A percentile compares a stretch with the other conserved stretches of the same genome.
These are phyloP conservation scores for Belgica antarctica DNA, from an alignment of 2,888 invertebrate genomes.

Conservation along the genomic window DNA sequence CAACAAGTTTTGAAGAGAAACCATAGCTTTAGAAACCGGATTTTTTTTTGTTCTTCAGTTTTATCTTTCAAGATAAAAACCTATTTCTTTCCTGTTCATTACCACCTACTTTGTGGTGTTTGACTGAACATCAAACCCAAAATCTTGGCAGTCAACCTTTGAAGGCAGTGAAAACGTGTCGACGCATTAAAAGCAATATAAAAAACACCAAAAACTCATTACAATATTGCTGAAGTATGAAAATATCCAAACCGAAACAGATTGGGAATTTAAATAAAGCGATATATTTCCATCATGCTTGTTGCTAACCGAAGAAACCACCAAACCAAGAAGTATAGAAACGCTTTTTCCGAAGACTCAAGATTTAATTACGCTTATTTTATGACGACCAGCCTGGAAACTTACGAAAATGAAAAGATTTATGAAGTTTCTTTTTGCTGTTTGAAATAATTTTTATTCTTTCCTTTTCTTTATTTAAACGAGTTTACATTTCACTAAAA, in stretches of 20 bases:
- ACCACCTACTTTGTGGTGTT: no score
- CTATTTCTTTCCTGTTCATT: no score
- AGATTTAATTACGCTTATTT: slow-evolving; percentile 25
- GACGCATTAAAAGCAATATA: no score
- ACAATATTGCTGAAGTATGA: slow-evolving; percentile 35
- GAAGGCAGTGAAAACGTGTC: no score
- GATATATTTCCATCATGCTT: slow-evolving; percentile 11
- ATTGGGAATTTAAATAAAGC: slow-evolving; percentile 38
- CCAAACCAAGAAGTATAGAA: slow-evolving; percentile 23
- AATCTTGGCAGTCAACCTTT: no score
- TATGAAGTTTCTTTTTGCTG: slow-evolving; percentile 16
- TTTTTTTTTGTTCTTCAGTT: no score
- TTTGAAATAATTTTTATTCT: slow-evolving; percentile 26
- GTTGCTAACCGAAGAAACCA: slow-evolving; percentile 30
- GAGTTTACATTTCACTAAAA: slow-evolving; percentile 32
- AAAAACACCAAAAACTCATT: slow-evolving; percentile 43
- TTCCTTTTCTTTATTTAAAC: slow-evolving; percentile 23
- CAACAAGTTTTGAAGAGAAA: no score
- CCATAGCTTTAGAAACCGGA: no score
- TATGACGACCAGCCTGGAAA: neutral
- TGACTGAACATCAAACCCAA: no score
- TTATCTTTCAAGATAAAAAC: no score
- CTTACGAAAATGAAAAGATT: neutral
- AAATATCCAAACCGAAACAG: slow-evolving; percentile 39
- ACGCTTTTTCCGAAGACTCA: neutral